These are phyloP conservation scores for Meleagris gallopavo DNA, from an alignment of 2,113 vertebrate genomes.

Conservation along the genomic window DNA sequence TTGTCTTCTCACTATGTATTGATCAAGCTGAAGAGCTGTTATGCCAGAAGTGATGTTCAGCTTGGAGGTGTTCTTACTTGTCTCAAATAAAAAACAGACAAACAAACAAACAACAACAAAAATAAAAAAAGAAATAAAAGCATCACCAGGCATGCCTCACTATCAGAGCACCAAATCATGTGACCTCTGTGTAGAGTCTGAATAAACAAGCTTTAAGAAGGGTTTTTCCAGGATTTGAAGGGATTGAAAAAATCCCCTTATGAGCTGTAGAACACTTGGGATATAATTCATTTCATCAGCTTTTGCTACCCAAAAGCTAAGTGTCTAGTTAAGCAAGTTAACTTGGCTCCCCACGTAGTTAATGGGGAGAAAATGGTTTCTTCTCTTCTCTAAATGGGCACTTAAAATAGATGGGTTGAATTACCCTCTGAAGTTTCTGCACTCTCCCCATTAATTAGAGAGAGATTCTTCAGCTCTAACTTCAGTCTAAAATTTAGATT, in stretches of 20 bases:
- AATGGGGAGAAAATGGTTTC: slow-evolving; percentile 1
- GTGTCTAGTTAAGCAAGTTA: slow-evolving; percentile 11
- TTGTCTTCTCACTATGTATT: background rate
- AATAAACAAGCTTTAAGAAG: background rate
- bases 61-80: background rate
- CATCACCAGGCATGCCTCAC: background rate
- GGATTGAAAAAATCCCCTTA: background rate
- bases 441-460: slow-evolving; percentile 27
- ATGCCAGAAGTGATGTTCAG: background rate
- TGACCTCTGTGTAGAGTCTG: background rate
- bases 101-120: background rate
- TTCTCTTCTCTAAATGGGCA: background rate
- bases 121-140: background rate
- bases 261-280: background rate
- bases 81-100: background rate
- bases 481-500: slow-evolving; percentile 20
- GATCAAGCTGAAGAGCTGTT: background rate
- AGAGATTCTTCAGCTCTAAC: background rate
- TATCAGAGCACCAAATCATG: background rate
- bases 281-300: background rate
- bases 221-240: background rate
- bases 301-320: background rate
- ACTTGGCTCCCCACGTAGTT: background rate
- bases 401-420: slow-evolving; percentile 46
- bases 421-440: slow-evolving; percentile 36